Evolutionary conservation across 2,113 vertebrate species (phyloP).

Genomic region (Zootoca vivipara): DNA sequence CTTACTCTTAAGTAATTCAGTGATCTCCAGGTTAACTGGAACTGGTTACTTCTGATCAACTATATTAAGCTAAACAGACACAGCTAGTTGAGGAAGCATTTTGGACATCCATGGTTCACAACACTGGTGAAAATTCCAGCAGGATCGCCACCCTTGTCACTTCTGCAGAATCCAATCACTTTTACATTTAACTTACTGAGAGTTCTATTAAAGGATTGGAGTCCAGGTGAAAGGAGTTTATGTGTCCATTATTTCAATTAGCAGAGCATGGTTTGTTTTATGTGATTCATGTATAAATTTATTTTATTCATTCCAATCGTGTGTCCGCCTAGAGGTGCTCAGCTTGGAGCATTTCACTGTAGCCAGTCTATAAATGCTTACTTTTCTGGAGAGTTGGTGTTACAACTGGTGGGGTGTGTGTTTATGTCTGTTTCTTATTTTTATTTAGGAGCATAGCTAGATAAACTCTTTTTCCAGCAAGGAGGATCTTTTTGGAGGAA

Average conservation of each 20-base stretch:
- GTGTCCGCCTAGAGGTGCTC: conserved; percentile 49
- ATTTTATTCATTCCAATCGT: conserved; percentile 58
- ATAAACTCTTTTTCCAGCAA: neutral
- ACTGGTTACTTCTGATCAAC: neutral
- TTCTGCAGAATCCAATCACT: neutral
- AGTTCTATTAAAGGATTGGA: too few species aligned
- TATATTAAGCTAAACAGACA: neutral
- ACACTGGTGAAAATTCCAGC: too few species aligned
- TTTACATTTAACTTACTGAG: too few species aligned
- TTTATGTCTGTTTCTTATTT: neutral
- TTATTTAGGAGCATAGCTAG: neutral
- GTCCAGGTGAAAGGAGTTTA: too few species aligned
- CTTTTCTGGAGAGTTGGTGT: conserved; percentile 42
- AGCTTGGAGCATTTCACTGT: conserved; percentile 62
- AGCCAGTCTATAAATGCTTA: conserved; percentile 56
- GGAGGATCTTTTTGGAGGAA: neutral
- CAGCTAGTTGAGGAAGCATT: neutral
- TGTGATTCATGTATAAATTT: too few species aligned
- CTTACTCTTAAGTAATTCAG: neutral
- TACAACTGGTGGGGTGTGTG: neutral
- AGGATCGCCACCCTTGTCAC: neutral
- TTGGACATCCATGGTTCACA: neutral
- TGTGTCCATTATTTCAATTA: too few species aligned
- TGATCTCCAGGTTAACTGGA: neutral
- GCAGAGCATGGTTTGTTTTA: too few species aligned